Percentiles rank a stretch among this genome's conserved stretches.
Evolutionary conservation across 2,113 vertebrate genomes (phyloP).

Genomic region (Panurus biarmicus): DNA sequence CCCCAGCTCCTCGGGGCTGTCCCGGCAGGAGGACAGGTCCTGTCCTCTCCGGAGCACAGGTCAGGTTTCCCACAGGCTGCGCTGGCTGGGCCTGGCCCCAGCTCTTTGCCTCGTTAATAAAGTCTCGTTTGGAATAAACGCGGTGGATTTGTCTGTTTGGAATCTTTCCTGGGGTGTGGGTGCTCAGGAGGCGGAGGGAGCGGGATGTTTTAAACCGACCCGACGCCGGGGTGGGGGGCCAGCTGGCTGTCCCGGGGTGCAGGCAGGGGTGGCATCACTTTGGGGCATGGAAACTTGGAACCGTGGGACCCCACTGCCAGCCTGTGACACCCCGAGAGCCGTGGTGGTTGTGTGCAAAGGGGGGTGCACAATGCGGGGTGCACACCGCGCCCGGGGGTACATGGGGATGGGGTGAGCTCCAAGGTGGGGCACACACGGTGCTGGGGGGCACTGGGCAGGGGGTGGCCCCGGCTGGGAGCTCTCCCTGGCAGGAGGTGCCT

Average conservation of each 20-base stretch:
- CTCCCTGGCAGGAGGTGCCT: neutral
- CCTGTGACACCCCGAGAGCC: fast-evolving
- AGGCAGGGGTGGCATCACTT: neutral
- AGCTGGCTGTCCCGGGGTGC: too few relatives aligned
- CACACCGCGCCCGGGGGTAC: fast-evolving
- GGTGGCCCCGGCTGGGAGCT: neutral
- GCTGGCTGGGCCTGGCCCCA: neutral
- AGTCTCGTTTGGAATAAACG: neutral
- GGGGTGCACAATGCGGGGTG: fast-evolving
- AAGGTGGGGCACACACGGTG: fast-evolving
- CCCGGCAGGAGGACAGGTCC: neutral
- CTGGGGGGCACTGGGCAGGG: neutral
- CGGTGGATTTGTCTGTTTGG: neutral
- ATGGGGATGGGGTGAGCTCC: fast-evolving
- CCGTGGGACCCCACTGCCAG: fast-evolving
- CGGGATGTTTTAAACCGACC: fast-evolving
- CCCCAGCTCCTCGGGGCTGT: neutral
- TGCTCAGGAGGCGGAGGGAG: fast-evolving
- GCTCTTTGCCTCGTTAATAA: neutral
- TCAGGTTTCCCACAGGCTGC: neutral
- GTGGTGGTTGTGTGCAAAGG: neutral
- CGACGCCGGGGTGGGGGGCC: fast-evolving
- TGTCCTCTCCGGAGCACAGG: neutral
- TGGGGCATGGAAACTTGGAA: fast-evolving
- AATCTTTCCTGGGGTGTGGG: fast-evolving